These are phyloP conservation scores for Meloidogyne floridensis DNA, from an alignment of 1,140 invertebrate genomes.

Conservation along the genomic window DNA sequence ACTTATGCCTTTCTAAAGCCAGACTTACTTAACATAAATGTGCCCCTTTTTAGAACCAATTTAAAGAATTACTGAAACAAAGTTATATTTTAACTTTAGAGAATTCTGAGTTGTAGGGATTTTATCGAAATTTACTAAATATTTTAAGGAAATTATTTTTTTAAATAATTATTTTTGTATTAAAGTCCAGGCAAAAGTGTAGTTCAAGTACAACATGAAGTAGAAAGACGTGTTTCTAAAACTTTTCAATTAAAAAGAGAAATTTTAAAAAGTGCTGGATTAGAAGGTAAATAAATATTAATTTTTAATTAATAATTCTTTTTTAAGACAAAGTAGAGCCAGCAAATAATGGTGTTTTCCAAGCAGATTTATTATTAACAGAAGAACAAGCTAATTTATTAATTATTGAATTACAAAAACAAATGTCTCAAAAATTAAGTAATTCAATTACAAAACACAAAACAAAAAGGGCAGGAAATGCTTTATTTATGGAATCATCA, in stretches of 20 bases:
- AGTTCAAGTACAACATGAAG: conserved; percentile 44
- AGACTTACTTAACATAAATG: too few species aligned
- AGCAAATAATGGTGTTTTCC: conserved; percentile 51
- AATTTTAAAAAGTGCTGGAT: conserved; percentile 49
- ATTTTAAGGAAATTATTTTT: background rate
- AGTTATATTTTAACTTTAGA: too few species aligned
- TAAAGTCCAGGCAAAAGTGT: conserved; percentile 18
- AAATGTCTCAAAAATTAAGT: background rate
- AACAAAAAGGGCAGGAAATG: conserved; percentile 34
- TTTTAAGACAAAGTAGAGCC: conserved; percentile 40
- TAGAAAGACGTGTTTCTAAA: conserved; percentile 46
- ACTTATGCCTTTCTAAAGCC: too few species aligned
- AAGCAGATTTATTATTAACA: conserved; percentile 53
- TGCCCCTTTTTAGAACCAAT: too few species aligned
- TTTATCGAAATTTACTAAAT: background rate
- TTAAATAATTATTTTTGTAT: too few species aligned
- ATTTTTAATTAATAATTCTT: background rate
- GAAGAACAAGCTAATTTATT: conserved; percentile 40
- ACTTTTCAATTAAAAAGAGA: conserved; percentile 53
- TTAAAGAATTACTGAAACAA: too few species aligned
- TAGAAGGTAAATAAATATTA: conserved; percentile 29
- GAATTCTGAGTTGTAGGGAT: too few species aligned
- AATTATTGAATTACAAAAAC: conserved; percentile 21
- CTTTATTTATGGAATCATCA: conserved; percentile 45
- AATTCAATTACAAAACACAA: conserved; percentile 6